Percentiles rank a stretch among this genome's conserved stretches.
Evolutionary conservation across 2,797 vertebrate genomes (phyloP).

Genomic region (Rhabdomys pumilio): DNA sequence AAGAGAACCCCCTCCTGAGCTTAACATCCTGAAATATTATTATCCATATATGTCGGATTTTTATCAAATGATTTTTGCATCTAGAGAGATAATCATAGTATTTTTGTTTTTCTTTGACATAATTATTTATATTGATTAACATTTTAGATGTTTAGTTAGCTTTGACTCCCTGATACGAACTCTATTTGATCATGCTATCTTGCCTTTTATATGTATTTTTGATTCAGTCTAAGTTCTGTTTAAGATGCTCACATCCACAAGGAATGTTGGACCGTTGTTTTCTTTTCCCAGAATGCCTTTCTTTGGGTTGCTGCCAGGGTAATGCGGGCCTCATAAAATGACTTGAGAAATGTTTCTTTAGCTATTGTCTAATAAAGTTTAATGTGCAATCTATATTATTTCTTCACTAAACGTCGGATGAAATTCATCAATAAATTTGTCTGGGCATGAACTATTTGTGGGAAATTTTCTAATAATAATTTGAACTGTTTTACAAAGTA

Average conservation of each 20-base stretch:
- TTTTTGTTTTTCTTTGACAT: conserved; percentile 40
- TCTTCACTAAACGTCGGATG: conserved; percentile 38
- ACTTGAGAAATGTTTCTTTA: background rate
- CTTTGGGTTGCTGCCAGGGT: background rate
- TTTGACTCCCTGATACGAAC: conserved; percentile 34
- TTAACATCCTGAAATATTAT: conserved; percentile 13
- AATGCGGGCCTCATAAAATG: conserved; percentile 42
- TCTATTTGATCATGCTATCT: background rate
- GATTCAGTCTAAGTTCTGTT: conserved; percentile 24
- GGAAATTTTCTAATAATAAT: background rate
- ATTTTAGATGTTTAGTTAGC: conserved; percentile 6
- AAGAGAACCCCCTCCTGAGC: background rate
- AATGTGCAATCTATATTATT: background rate
- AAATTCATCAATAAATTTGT: conserved; percentile 9
- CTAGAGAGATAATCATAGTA: background rate
- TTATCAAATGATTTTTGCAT: background rate
- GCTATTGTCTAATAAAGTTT: conserved; percentile 3
- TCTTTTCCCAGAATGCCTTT: background rate
- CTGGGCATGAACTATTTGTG: background rate
- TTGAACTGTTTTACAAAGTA: conserved; percentile 31
- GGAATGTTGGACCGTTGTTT: background rate
- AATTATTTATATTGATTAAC: background rate
- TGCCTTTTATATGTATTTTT: background rate
- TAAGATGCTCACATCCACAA: conserved; percentile 26
- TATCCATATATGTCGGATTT: background rate